Evolutionary conservation across 2,888 invertebrate genomes (phyloP), one percentile per base, ranked within the genome.

Genomic region (Nomada goodeniana): DNA sequence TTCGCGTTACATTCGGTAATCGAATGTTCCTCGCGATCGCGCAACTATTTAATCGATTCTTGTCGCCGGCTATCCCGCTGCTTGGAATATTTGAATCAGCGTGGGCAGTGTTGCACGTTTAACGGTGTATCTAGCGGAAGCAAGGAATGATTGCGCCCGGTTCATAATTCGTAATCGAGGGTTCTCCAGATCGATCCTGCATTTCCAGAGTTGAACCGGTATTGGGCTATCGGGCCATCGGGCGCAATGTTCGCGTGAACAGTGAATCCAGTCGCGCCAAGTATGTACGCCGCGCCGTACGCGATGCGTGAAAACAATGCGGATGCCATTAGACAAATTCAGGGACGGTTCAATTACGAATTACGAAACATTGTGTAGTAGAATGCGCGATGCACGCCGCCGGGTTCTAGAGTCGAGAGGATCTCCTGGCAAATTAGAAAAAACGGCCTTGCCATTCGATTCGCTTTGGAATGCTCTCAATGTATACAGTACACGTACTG

Each of bases 401-500:
- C 7, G 36, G 11, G 15, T 18, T 9, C 0, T 23, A n/a, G 18
- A 7, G 52, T 42, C 36, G 20, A 11, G 59, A 23, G 23, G 26
- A 61, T 68, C 53, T 52, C 15, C 23, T 1, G 4, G 57, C 10
- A 26, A 57, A 36, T 36, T 36, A 36, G n/a, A 36, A 57, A 64
- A 23, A 15, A 2, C n/a, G 15, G 11, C 53, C 75, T 36, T 23
- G 64, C 15, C 11, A 65, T 18, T 53, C 15, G 29, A 65, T 15
- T 53, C 15, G 29, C 10, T 55, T 57, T 71, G 65, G 61, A 80
- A 70, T 60, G 36, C 7, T 52, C 42, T 42, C 42, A 63, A 77
- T 50, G 23, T 44, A 11, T 4, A n/a, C 52, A 53, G 18, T 36
- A 36, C 7, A 7, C 36, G 0, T 36, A 36, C 44, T 42, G 44